Base-by-base conservation (phyloP, 2,797 vertebrate species). In the Thamnophis elegans region DNA sequence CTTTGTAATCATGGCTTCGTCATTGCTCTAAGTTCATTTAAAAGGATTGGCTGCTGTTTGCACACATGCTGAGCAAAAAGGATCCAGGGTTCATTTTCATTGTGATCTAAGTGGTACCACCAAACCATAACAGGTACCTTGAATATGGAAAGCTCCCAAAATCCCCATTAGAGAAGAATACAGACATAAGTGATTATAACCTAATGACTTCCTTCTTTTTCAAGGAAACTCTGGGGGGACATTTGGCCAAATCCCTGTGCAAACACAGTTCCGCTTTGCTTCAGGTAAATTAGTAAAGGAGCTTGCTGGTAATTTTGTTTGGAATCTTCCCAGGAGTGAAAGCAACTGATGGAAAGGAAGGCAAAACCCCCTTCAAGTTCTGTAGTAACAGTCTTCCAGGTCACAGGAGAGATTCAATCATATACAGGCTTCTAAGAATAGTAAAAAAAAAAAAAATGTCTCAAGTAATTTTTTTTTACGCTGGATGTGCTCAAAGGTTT, bases 21-120 rank as follows among this genome's bases (percentile, higher is more conserved):
- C 95, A 96, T 94, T 88, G 95, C 87, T 22, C 18, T 85, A 47
- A 28, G 92, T 92, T 93, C 92, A 94, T 98, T 98, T 51, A 51
- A 98, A 98, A 98, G 98, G 98, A 98, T 98, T 97, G 96, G 96
- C 97, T 97, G 96, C 96, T 98, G 97, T 98, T 98, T 98, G 97
- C 97, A 98, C 97, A 97, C 97, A 97, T 96, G 98, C 97, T 97
- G 96, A 36, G 91, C 95, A 96, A 98, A 96, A 97, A 98, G 97
- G 97, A 97, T 95, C 97, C 97, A 96, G 94, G 89, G 96, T 95
- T 96, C 96, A 97, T 97, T 97, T 97, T 97, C 98, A 95, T 94
- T 96, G 94, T 98, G 96, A 98, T 98, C 97, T 97, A 96, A 96
- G 97, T 96, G 95, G 96, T 97, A 97, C 96, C 95, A 97, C 96